Percentiles rank a stretch among this genome's conserved stretches.
Evolutionary conservation across 2,888 invertebrate species (phyloP).

Genomic region (Zeuzera pyrina): DNA sequence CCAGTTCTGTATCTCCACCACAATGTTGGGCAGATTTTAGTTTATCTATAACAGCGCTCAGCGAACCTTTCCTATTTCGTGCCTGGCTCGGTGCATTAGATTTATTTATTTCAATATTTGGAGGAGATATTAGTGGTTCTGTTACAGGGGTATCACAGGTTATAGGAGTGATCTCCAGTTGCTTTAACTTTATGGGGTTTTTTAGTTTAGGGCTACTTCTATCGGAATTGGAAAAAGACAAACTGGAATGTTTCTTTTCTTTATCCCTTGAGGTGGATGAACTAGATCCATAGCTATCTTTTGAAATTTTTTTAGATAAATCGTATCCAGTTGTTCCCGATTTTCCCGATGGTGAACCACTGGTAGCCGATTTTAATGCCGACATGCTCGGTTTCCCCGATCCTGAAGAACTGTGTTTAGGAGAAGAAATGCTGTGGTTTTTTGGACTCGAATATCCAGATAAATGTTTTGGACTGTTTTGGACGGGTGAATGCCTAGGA

Average conservation of each 20-base stretch:
- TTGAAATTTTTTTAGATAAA: conserved; percentile 68
- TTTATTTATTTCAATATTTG: conserved; percentile 74
- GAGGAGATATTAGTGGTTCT: conserved; percentile 61
- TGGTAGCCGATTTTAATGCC: conserved; percentile 84
- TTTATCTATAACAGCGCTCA: conserved; percentile 92
- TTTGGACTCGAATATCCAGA: conserved; percentile 83
- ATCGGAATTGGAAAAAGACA: conserved; percentile 67
- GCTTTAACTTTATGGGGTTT: conserved; percentile 79
- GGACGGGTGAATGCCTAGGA: conserved; percentile 84
- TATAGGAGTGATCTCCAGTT: conserved; percentile 74
- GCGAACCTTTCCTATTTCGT: conserved; percentile 80
- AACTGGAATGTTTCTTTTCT: conserved; percentile 68
- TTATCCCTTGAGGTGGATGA: conserved; percentile 63
- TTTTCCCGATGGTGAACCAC: conserved; percentile 78
- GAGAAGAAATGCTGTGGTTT: conserved; percentile 84
- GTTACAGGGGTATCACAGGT: conserved; percentile 63
- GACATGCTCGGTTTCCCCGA: conserved; percentile 94
- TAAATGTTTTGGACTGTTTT: conserved; percentile 83
- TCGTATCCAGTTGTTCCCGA: conserved; percentile 69
- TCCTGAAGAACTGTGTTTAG: conserved; percentile 81
- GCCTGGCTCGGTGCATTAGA: conserved; percentile 74
- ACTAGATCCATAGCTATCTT: conserved; percentile 56
- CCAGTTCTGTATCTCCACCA: conserved; percentile 65
- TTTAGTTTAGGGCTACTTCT: conserved; percentile 79
- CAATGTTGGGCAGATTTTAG: conserved; percentile 83